Percentiles rank a stretch among this genome's conserved stretches.
Evolutionary conservation across 92 coral and sea anemone species (phyloP).

Genomic region (Bergia sp.): DNA sequence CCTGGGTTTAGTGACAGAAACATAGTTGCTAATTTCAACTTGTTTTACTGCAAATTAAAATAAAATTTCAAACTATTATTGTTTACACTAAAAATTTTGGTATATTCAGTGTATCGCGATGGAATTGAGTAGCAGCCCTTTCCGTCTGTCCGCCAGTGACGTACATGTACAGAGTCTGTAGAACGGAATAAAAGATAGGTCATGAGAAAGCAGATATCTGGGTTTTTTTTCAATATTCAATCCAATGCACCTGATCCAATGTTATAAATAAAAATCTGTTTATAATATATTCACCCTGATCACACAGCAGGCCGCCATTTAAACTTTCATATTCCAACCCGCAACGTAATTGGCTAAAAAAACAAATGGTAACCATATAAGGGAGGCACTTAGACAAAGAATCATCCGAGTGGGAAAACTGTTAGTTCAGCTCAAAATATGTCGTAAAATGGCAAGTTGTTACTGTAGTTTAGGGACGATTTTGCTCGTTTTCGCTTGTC

Average conservation of each 20-base stretch:
- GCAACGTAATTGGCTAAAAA: constrained; percentile 22
- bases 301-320: not conserved
- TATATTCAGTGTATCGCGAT: no score
- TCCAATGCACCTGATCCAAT: no score
- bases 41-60: not conserved
- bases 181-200: no score
- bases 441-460: constrained; percentile 30
- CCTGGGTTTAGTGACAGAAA: no score
- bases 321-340: not conserved
- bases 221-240: no score
- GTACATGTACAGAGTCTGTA: not conserved
- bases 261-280: not conserved
- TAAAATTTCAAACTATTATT: no score
- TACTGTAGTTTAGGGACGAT: constrained; percentile 43
- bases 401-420: not conserved
- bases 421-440: not conserved
- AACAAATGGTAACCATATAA: constrained; percentile 21
- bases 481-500: constrained; percentile 35
- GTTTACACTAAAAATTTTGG: not conserved
- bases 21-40: not conserved
- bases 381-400: constrained; percentile 6
- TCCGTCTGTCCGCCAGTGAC: not conserved
- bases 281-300: not conserved
- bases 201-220: no score
- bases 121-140: not conserved